phyloP scores from a whole-genome alignment of 2,888 invertebrate species.

The Nasonovia ribisnigri region DNA sequence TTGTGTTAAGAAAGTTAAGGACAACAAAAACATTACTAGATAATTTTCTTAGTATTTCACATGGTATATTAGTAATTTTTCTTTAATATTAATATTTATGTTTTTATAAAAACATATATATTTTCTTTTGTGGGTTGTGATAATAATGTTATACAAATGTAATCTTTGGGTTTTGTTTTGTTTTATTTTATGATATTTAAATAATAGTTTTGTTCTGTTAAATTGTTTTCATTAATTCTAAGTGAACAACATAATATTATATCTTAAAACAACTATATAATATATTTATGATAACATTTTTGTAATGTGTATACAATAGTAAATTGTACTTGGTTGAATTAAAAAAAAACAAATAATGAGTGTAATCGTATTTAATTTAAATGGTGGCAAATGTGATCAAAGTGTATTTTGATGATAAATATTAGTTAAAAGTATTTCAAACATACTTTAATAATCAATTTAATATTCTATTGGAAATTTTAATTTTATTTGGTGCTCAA shows the following conservation, averaged over 20 bases:
- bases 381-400: not conserved
- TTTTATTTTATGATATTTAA: slow-evolving; percentile 39
- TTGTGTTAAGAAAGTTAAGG: slow-evolving; percentile 3
- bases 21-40: slow-evolving; percentile 17
- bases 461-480: not conserved
- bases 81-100: slow-evolving; percentile 22
- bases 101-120: slow-evolving; percentile 13
- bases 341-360: not conserved
- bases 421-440: not conserved
- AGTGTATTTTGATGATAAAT: not conserved
- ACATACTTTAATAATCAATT: not conserved
- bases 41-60: slow-evolving; percentile 24
- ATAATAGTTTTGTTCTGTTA: slow-evolving; percentile 1
- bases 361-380: not conserved
- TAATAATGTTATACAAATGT: slow-evolving; percentile 41
- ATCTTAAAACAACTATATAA: not conserved
- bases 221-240: not conserved
- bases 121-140: slow-evolving; percentile 43
- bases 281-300: slow-evolving; percentile 20
- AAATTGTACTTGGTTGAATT: slow-evolving; percentile 1
- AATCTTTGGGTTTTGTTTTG: not conserved
- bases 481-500: slow-evolving; percentile 18
- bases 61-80: slow-evolving; percentile 38
- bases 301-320: not conserved
- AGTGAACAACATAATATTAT: slow-evolving; percentile 1